Evolutionary conservation across 2,113 vertebrate genomes (phyloP), one percentile per base, ranked within the genome.

Genomic region (Noturus placidus): DNA sequence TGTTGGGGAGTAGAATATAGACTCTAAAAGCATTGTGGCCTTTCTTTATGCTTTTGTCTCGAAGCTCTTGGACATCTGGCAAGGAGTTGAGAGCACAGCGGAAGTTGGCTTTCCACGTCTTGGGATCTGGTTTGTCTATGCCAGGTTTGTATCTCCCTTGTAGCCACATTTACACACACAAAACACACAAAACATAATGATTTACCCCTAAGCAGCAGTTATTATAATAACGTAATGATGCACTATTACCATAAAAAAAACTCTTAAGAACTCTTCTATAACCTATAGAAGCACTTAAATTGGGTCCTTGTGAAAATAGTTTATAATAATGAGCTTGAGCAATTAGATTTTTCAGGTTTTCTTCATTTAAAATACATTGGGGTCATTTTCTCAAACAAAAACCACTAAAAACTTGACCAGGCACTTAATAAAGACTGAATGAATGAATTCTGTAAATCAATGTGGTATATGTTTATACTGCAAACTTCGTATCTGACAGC

Each of bases 41-140:
- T 89, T 94, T 95, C 90, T 95, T 96, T 69, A 91, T 94, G 92
- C 95, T 95, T 90, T 92, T 93, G 89, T 96, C 95, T 22, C 67
- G 92, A 85, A 96, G 91, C 90, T 96, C 95, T 88, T 92, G 92
- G 78, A 96, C 92, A 27, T 96, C 95, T 1, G 93, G 92, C 83
- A 96, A 91, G 42, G 95, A 96, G 83, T 96, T 96, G 76, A 96
- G 91, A 8, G 95, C 95, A 42, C 95, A 96, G 77, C 95, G 92
- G 88, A 96, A 96, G 85, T 96, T 96, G 2, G 95, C 95, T 88
- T 96, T 96, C 95, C 95, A 96, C 0, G 95, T 96, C 90, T 96
- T 96, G 8, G 95, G 95, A 84, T 96, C 95, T 0, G 95, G 95
- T 15, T 93, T 93, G 92, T 96, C 95, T 91, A 92, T 92, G 27